Conservation (phyloP, 2,113 vertebrate species). For the Turdus rufiventris region DNA sequence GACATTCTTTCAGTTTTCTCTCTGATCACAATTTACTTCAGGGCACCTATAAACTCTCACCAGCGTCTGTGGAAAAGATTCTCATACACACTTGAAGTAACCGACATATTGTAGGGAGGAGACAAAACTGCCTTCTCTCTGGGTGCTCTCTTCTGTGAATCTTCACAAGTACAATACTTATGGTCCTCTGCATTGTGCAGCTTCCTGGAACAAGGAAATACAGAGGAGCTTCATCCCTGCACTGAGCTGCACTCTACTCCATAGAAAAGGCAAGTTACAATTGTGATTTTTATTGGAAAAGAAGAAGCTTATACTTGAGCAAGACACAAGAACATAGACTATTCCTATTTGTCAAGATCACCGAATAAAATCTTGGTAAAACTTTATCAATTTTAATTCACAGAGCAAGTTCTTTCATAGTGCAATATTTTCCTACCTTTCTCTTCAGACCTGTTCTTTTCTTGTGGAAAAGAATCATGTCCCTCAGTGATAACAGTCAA, state of each 20-base stretch:
- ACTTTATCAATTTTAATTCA: neutral
- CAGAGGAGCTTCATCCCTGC: neutral
- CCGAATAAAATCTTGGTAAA: neutral
- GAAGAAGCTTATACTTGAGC: neutral
- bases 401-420: neutral
- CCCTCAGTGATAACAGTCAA: neutral
- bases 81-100: neutral
- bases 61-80: neutral
- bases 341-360: neutral
- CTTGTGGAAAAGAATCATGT: neutral
- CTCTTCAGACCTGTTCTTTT: neutral
- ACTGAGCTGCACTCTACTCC: neutral
- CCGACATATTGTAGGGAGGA: neutral
- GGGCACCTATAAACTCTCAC: neutral
- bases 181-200: neutral
- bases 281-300: neutral
- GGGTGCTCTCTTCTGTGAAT: accelerated
- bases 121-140: neutral
- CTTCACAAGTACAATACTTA: neutral
- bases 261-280: neutral
- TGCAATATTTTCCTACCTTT: neutral
- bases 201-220: neutral
- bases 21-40: neutral
- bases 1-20: neutral
- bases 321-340: neutral